Base-by-base conservation (phyloP, 2,888 invertebrate species). In the Corythucha ciliata region DNA sequence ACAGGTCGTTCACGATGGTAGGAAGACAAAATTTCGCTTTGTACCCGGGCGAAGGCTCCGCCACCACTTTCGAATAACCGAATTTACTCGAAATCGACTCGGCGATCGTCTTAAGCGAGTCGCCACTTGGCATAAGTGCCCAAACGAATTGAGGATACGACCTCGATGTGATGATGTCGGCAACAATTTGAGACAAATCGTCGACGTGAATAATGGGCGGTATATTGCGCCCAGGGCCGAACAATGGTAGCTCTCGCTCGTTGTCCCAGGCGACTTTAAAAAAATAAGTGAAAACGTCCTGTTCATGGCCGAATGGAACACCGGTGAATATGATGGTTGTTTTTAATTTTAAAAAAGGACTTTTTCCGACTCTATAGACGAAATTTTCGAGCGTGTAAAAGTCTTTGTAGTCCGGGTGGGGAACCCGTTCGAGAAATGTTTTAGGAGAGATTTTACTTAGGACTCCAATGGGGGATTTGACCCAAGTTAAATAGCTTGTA, bases 381-480 rank as follows among this genome's bases (percentile, higher is more conserved):
- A 49, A 14, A 33, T 49, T 49, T 41, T 49, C 49, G 18, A 41
- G 42, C 8, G 49, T 49, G 24, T 49, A 49, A 22, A 41, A 49
- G 14, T 49, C 49, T 6, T n/a, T 14, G 22, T 49, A 49, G 32
- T 49, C 49, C 1, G 14, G 20, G 16, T 49, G 49, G 14, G 49
- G 49, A 16, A 41, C 42, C 18, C 49, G 20, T 20, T 40, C 22
- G 12, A 25, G 33, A 32, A 49, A 49, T 12, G 18, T 41, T 25
- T 49, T 41, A n/a, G 27, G 41, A 6, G 32, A 41, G 10, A 49
- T 29, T 32, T 41, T 21, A 8, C n/a, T 18, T 32, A 41, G 40
- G 20, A 49, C 49, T 4, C 34, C 40, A 16, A 22, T 34, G 8
- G 49, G 40, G 12, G 49, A 49, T 22, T 41, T 40, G 2, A 41